A percentile compares a stretch with the other conserved stretches of the same genome.
Conservation (phyloP, 53 echinoderm and acorn worm genomes). For the Temnopleurus reevesii region DNA sequence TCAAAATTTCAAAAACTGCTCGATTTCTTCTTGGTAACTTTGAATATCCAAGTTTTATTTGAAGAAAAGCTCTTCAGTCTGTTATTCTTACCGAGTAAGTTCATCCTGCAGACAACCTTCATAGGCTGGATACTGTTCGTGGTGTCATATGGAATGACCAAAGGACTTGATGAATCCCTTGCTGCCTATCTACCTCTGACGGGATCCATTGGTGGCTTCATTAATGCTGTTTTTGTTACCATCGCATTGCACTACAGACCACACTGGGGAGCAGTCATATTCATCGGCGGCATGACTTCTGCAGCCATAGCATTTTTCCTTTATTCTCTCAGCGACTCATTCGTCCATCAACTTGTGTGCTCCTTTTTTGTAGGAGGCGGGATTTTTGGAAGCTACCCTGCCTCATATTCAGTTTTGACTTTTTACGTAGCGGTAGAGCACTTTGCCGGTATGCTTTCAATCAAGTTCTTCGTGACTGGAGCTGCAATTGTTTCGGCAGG, state of each 20-base stretch:
- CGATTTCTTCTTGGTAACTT: neutral
- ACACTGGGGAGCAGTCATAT: conserved; percentile 13
- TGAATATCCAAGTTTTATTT: neutral
- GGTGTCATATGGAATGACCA: conserved; percentile 2
- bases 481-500: neutral
- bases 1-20: neutral
- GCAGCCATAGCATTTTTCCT: neutral
- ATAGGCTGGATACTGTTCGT: conserved; percentile 38
- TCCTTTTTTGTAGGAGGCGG: conserved; percentile 42
- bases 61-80: neutral
- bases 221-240: neutral
- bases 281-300: neutral
- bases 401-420: neutral
- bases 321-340: neutral
- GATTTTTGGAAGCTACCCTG: conserved; percentile 1
- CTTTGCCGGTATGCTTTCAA: conserved; percentile 30
- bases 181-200: conserved; percentile 20
- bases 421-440: neutral
- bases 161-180: conserved; percentile 17
- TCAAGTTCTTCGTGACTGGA: conserved; percentile 28
- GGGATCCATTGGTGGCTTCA: conserved; percentile 7
- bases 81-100: conserved; percentile 21
- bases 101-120: neutral
- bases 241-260: conserved; percentile 17
- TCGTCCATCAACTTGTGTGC: neutral